Evolutionary conservation across 1,140 invertebrate genomes (phyloP), one percentile per base, ranked within the genome.

Genomic region (Daktulosphaira vitifoliae): DNA sequence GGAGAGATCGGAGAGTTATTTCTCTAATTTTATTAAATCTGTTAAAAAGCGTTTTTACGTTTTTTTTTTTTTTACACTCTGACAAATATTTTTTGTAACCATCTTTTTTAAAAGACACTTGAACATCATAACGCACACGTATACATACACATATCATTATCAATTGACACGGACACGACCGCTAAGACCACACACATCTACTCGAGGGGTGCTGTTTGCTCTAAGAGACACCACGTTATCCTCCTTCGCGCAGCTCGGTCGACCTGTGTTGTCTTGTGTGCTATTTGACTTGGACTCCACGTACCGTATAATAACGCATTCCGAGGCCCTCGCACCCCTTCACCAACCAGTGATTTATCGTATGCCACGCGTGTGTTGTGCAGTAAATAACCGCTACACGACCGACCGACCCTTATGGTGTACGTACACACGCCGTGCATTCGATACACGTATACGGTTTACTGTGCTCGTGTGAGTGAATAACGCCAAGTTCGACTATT

Each of bases 141-240:
- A 13, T 22, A 39, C 2, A 22, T 11, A 23, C 18, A 33, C n/a
- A 54, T 54, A 25, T 44, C 53, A 56, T 56, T 62, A 62, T 62
- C 56, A 62, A 62, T 62, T 62, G 56, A 42, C 56, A 46, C 26
- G 56, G 56, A 25, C 25, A 48, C 56, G 56, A 62, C 56, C 25
- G 42, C 25, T 20, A 25, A 42, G 42, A 42, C 54, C 25, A 62
- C 38, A 56, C 38, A 26, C 38, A 23, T 15, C 23, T 25, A 54
- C 51, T 33, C 11, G 29, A 33, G 29, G 29, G 29, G 29, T 33
- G 29, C 11, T 33, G 29, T 33, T 33, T 33, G 29, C 11, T 33
- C 29, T 5, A 33, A 33, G n/a, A n/a, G 11, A 33, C 29, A 33
- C 29, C 29, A n/a, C n/a, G n/a, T n/a, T n/a, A n/a, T n/a, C n/a